A percentile compares a stretch with the other conserved stretches of the same genome.
Conservation (phyloP, 30 jellyfish, hydroid and myxozoan species). For the Hydra vulgaris region DNA sequence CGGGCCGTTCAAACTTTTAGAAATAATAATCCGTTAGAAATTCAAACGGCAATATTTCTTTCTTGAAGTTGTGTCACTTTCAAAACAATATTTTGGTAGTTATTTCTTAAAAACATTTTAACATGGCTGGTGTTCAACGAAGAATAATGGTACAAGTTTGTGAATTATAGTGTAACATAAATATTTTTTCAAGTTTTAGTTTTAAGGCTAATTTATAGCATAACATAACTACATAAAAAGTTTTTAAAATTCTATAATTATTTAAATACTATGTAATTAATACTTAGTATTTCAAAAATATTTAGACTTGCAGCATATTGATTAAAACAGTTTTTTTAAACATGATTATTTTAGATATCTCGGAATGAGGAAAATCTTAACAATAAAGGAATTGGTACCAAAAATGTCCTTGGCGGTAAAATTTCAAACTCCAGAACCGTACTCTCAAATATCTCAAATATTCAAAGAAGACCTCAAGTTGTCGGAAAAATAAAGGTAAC, state of each 20-base stretch:
- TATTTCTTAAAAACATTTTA: background rate
- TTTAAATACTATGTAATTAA: too few relatives aligned
- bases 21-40: background rate
- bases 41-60: background rate
- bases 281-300: too few relatives aligned
- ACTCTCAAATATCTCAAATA: conserved; percentile 18
- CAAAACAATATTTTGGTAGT: background rate
- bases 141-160: conserved; percentile 3
- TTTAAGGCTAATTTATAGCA: background rate
- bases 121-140: conserved; percentile 18
- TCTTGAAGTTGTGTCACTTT: background rate
- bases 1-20: background rate
- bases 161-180: background rate
- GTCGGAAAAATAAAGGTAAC: background rate
- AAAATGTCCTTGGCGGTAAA: background rate
- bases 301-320: too few relatives aligned
- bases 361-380: conserved; percentile 4
- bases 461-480: conserved; percentile 14
- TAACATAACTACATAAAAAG: background rate
- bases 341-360: background rate
- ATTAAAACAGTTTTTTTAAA: too few relatives aligned
- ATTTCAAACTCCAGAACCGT: conserved; percentile 12
- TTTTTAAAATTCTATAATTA: too few relatives aligned
- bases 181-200: background rate
- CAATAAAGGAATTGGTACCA: background rate